These are phyloP conservation scores for Coilia nasus DNA, from an alignment of 2,797 vertebrate species.

Conservation along the genomic window DNA sequence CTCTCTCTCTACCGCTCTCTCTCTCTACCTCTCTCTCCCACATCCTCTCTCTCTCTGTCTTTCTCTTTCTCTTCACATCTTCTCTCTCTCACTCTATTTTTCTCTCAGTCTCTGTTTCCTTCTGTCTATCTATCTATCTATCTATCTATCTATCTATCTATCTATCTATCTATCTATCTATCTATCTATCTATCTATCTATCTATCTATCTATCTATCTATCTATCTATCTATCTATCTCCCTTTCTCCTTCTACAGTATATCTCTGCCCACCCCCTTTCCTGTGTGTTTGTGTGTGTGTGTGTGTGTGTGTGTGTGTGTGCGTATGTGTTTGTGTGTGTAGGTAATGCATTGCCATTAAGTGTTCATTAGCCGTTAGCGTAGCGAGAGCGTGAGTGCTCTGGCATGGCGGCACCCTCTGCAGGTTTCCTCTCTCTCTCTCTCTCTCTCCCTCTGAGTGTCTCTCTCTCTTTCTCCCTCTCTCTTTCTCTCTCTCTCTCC, in stretches of 20 bases:
- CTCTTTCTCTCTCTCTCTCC: too few relatives aligned
- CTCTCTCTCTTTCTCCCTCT: too few relatives aligned
- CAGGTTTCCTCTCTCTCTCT: not conserved
- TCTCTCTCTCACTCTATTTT: too few relatives aligned
- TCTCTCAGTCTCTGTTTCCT: too few relatives aligned
- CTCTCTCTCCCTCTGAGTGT: too few relatives aligned
- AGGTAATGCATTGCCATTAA: slow-evolving; percentile 24
- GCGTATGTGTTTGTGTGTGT: not conserved
- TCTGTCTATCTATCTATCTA: not conserved
- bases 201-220: not conserved
- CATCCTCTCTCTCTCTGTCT: not conserved
- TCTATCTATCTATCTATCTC: not conserved
- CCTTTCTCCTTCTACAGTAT: not conserved
- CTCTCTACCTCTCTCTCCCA: not conserved
- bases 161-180: too few relatives aligned
- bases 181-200: too few relatives aligned
- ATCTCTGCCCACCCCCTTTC: too few relatives aligned
- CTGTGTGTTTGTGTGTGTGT: not conserved
- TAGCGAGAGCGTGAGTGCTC: slow-evolving; percentile 9
- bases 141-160: not conserved
- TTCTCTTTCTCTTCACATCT: not conserved
- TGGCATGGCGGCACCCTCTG: not conserved
- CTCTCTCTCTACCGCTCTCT: not conserved
- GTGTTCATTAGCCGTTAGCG: slow-evolving; percentile 14
- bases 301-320: slow-evolving; percentile 14